Conservation (phyloP, 2,113 vertebrate species). For the Progne subis region DNA sequence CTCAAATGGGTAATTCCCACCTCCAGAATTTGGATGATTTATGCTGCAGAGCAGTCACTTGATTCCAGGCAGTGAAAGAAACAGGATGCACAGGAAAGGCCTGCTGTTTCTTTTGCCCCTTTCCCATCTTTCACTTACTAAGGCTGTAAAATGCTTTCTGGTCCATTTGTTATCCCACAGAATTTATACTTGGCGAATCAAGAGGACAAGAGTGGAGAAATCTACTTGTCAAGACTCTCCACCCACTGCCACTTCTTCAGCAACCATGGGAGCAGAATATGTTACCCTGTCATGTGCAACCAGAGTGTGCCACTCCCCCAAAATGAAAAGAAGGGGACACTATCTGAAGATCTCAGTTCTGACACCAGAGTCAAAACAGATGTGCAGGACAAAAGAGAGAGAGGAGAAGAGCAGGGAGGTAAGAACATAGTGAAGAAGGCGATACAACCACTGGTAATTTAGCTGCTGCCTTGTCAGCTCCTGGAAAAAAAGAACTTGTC, state of each 20-base stretch:
- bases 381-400: neutral
- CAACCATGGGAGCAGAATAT: neutral
- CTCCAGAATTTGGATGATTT: neutral
- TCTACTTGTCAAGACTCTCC: neutral
- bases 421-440: accelerated
- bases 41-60: neutral
- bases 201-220: neutral
- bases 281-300: neutral
- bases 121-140: neutral
- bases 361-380: neutral
- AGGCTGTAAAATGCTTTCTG: neutral
- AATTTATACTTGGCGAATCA: neutral
- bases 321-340: neutral
- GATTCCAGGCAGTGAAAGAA: neutral
- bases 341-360: neutral
- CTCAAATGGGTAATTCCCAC: neutral
- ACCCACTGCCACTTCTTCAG: neutral
- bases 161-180: neutral
- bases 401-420: neutral
- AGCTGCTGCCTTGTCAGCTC: neutral
- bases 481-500: conserved; percentile 3
- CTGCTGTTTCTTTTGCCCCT: neutral
- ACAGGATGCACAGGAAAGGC: neutral
- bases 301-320: neutral
- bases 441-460: neutral